A percentile compares a stretch with the other conserved stretches of the same genome.
Conservation (phyloP, 2,888 invertebrate species). For the Cryptocephalus moraei region DNA sequence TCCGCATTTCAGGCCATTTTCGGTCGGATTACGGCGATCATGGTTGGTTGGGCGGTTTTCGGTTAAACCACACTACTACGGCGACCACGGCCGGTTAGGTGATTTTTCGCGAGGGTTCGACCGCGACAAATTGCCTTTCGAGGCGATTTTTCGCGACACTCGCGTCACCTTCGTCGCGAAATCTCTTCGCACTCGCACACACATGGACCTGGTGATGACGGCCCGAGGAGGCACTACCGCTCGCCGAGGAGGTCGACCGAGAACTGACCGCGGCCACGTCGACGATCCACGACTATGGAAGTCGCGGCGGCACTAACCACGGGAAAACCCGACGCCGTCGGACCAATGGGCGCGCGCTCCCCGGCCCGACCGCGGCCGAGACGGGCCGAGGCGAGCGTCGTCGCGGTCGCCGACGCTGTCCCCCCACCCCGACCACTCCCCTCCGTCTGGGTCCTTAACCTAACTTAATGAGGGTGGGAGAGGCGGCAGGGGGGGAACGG, state of each 20-base stretch:
- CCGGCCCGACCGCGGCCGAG: conserved; percentile 16
- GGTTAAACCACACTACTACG: too few relatives aligned
- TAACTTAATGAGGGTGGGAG: conserved; percentile 31
- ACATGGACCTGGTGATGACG: too few relatives aligned
- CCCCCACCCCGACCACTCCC: conserved; percentile 7
- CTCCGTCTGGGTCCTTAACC: conserved; percentile 42
- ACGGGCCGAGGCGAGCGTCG: conserved; percentile 14
- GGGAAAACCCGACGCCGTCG: conserved; percentile 16
- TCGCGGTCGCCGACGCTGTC: neutral
- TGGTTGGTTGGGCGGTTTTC: too few relatives aligned
- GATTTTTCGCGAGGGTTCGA: too few relatives aligned
- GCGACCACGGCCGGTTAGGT: too few relatives aligned
- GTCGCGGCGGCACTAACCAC: conserved; percentile 7
- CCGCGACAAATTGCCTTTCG: too few relatives aligned
- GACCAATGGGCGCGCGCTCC: conserved; percentile 14
- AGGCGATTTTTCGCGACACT: too few relatives aligned
- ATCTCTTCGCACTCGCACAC: too few relatives aligned
- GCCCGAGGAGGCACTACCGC: too few relatives aligned
- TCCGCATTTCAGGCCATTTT: too few relatives aligned
- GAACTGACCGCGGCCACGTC: conserved; percentile 27
- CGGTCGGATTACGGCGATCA: too few relatives aligned
- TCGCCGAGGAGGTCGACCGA: conserved; percentile 1
- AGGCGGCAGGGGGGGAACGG: conserved; percentile 10
- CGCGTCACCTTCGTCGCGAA: too few relatives aligned
- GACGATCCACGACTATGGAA: conserved; percentile 2